phyloP scores from a whole-genome alignment of 2,797 vertebrate genomes.

The Micrastur ruficollis region DNA sequence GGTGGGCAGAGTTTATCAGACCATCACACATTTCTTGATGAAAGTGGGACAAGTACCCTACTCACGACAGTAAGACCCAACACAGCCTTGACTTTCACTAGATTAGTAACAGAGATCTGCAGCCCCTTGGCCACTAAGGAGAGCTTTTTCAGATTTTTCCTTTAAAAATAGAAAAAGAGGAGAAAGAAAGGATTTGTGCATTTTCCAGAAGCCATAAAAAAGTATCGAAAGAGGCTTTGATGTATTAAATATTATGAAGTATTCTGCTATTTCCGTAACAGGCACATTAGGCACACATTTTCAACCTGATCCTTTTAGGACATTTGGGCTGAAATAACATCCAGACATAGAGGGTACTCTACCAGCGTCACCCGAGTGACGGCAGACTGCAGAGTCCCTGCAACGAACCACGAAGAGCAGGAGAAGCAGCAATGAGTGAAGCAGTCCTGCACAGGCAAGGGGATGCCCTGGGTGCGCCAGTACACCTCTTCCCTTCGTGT shows the following conservation, averaged over 20 bases:
- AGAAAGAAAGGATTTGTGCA: not conserved
- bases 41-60: constrained; percentile 4
- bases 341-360: not conserved
- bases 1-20: constrained; percentile 64
- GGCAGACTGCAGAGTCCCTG: not conserved
- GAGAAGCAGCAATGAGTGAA: rapidly evolving
- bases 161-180: not conserved
- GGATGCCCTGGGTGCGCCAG: not conserved
- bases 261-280: not conserved
- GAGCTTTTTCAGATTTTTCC: not conserved
- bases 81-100: not conserved
- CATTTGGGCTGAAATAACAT: not conserved
- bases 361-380: not conserved
- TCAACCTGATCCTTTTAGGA: not conserved
- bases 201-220: not conserved
- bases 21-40: constrained; percentile 51
- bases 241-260: not conserved
- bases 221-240: not conserved
- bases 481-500: rapidly evolving
- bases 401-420: rapidly evolving
- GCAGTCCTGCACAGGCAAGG: not conserved
- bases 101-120: not conserved
- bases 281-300: not conserved
- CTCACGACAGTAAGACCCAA: not conserved
- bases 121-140: not conserved